Percentiles rank a stretch among this genome's conserved stretches.
These are phyloP conservation scores for Anthopleura sola DNA, from an alignment of 64 coral and sea anemone species.

Conservation along the genomic window DNA sequence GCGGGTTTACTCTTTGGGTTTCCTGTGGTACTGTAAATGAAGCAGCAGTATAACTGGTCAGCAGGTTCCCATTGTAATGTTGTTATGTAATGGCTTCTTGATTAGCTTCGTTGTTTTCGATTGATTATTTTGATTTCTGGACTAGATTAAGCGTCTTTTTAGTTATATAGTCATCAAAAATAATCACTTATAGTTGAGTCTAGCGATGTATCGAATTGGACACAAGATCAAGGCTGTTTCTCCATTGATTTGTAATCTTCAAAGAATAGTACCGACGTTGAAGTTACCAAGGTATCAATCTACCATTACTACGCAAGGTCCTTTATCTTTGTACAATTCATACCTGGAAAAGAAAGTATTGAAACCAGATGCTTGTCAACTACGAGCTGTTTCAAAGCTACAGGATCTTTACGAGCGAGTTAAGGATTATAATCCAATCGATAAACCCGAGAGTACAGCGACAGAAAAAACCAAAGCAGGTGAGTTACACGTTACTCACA, in stretches of 20 bases:
- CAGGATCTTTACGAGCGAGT: slow-evolving; percentile 45
- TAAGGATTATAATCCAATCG: slow-evolving; percentile 34
- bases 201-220: not conserved
- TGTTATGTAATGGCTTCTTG: not conserved
- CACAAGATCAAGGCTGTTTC: not conserved
- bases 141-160: not conserved
- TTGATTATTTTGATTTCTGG: not conserved
- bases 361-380: slow-evolving; percentile 43
- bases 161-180: not conserved
- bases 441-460: not conserved
- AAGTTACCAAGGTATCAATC: not conserved
- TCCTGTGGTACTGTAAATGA: no score
- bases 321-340: slow-evolving; percentile 44
- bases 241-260: not conserved
- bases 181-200: not conserved
- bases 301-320: slow-evolving; percentile 11
- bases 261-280: not conserved
- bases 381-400: slow-evolving; percentile 31
- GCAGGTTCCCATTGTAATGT: not conserved
- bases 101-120: no score
- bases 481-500: not conserved
- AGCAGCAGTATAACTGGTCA: no score
- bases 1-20: no score
- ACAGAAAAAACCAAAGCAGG: not conserved
- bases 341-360: slow-evolving; percentile 36